These are phyloP conservation scores for Tretioscincus oriximinensis DNA, from an alignment of 2,113 vertebrate species.

Conservation along the genomic window DNA sequence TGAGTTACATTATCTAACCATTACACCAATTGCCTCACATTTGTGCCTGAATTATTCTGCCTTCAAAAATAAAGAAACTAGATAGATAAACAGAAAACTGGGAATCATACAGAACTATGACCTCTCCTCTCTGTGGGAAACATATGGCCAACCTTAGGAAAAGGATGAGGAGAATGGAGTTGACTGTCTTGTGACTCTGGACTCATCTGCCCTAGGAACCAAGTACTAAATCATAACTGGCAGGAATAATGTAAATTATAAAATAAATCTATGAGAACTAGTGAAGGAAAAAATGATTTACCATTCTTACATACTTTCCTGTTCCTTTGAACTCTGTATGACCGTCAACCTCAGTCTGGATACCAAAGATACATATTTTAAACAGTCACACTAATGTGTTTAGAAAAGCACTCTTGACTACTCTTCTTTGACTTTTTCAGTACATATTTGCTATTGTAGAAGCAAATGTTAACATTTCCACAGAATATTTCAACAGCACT, in stretches of 20 bases:
- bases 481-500: not conserved
- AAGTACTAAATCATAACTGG: not conserved
- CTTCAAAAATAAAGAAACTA: not conserved
- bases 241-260: not conserved
- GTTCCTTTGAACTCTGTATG: not conserved
- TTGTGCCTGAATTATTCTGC: not conserved
- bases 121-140: not conserved
- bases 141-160: not conserved
- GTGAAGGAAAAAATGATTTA: not conserved
- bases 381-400: not conserved
- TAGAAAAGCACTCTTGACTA: constrained; percentile 9
- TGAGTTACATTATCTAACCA: no score
- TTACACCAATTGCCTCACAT: not conserved
- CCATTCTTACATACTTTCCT: not conserved
- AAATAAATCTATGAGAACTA: not conserved
- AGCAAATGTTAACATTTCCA: constrained; percentile 26
- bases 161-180: not conserved
- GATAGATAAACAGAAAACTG: not conserved
- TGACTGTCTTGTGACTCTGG: no score
- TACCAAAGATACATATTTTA: not conserved
- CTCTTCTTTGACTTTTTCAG: not conserved
- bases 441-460: constrained; percentile 6
- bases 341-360: not conserved
- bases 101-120: not conserved
- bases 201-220: not conserved